These are phyloP conservation scores for Caenorhabditis sp. DNA, from an alignment of 2,888 invertebrate genomes.

Conservation along the genomic window DNA sequence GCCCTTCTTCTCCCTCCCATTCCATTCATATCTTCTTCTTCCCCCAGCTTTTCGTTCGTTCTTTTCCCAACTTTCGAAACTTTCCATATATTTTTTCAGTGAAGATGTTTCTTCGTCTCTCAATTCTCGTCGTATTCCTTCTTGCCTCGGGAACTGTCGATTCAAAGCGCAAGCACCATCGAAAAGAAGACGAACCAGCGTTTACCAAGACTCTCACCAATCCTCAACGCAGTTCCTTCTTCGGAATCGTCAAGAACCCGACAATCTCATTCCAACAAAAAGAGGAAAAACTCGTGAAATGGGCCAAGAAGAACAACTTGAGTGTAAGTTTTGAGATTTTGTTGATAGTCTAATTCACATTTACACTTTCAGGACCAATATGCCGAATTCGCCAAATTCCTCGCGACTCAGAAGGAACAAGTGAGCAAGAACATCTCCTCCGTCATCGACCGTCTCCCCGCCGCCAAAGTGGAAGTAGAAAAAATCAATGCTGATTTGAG, in stretches of 20 bases:
- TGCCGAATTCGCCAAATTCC: conserved; percentile 45
- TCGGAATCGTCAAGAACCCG: conserved; percentile 55
- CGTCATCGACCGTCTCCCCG: conserved; percentile 56
- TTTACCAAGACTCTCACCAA: conserved; percentile 52
- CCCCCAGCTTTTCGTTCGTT: not conserved
- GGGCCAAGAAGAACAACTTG: conserved; percentile 56
- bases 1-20: not conserved
- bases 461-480: conserved; percentile 63
- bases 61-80: conserved; percentile 14
- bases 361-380: conserved; percentile 64
- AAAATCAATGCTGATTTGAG: conserved; percentile 53
- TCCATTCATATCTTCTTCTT: conserved; percentile 12
- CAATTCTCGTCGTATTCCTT: conserved; percentile 42
- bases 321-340: conserved; percentile 23
- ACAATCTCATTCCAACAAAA: conserved; percentile 62
- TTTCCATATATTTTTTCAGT: conserved; percentile 37
- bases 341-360: not conserved
- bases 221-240: conserved; percentile 41
- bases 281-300: conserved; percentile 53
- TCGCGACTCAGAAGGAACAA: conserved; percentile 46
- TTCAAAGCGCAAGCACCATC: conserved; percentile 55
- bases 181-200: conserved; percentile 42
- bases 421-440: conserved; percentile 59
- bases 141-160: conserved; percentile 33
- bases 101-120: conserved; percentile 32